Percentiles rank a stretch among this genome's conserved stretches.
These are phyloP conservation scores for Brienomyrus brachyistius DNA, from an alignment of 2,113 vertebrate species.

Conservation along the genomic window DNA sequence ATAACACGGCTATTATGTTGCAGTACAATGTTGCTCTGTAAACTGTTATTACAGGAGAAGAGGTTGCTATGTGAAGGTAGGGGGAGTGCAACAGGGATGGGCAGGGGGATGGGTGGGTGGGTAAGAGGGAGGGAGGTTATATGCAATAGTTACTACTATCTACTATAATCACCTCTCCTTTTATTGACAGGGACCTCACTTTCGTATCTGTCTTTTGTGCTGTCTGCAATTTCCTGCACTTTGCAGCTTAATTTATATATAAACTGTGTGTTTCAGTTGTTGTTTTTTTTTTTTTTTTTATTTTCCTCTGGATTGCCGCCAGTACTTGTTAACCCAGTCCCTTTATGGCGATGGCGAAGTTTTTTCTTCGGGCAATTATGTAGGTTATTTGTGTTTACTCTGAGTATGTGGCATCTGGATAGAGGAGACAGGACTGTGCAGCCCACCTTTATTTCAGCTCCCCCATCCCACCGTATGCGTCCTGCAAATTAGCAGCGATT, in stretches of 20 bases:
- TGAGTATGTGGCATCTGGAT: background rate
- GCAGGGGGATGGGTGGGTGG: conserved; percentile 66
- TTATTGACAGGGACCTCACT: conserved; percentile 91
- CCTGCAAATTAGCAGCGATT: background rate
- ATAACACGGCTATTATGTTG: conserved; percentile 95
- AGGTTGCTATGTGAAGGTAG: conserved; percentile 69
- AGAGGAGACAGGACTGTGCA: background rate
- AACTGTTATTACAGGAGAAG: conserved; percentile 88
- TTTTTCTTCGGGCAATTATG: conserved; percentile 1
- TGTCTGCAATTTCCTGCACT: conserved; percentile 82
- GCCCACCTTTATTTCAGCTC: background rate
- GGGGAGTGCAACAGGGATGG: conserved; percentile 67
- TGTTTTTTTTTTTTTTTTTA: conserved; percentile 9
- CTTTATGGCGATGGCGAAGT: background rate
- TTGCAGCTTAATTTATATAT: conserved; percentile 23
- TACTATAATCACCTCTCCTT: conserved; percentile 88
- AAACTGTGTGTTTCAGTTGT: conserved; percentile 20
- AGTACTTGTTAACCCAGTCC: conserved; percentile 36
- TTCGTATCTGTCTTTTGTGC: conserved; percentile 88
- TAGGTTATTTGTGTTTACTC: conserved; percentile 11
- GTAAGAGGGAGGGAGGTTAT: conserved; percentile 69
- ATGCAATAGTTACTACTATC: conserved; percentile 85
- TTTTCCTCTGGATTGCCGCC: conserved; percentile 11
- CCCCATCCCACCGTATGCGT: background rate
- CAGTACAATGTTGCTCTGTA: conserved; percentile 91